Evolutionary conservation across 2,797 vertebrate genomes (phyloP).

Genomic region (Catharus ustulatus): DNA sequence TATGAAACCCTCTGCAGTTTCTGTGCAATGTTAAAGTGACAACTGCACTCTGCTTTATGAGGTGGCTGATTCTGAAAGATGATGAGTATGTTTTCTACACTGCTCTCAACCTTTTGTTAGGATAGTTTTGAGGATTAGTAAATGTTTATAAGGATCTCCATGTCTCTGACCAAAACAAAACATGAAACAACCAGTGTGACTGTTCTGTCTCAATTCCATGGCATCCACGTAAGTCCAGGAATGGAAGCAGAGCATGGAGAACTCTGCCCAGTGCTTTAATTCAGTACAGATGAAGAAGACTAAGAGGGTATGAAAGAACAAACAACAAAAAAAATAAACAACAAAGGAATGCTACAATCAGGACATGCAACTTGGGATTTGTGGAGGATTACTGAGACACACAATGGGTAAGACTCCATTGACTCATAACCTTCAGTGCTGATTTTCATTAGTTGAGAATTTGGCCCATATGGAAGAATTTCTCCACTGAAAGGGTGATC

Average conservation of each 20-base stretch:
- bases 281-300: neutral
- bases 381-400: neutral
- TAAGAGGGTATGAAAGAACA: neutral
- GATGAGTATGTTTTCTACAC: neutral
- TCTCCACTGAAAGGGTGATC: neutral
- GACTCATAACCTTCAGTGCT: neutral
- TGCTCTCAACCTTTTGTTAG: neutral
- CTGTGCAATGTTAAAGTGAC: constrained; percentile 20
- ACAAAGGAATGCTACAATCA: neutral
- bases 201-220: neutral
- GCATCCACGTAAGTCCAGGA: neutral
- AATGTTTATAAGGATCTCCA: constrained; percentile 11
- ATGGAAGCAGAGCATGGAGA: neutral
- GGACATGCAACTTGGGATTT: neutral
- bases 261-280: neutral
- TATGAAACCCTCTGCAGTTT: neutral
- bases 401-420: neutral
- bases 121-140: neutral
- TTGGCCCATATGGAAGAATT: neutral
- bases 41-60: neutral
- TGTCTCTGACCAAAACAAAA: neutral
- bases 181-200: neutral
- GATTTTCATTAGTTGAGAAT: neutral
- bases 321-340: neutral
- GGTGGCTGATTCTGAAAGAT: neutral